phyloP scores from a whole-genome alignment of 2,888 invertebrate species.

The Drosophila macrospina region DNA sequence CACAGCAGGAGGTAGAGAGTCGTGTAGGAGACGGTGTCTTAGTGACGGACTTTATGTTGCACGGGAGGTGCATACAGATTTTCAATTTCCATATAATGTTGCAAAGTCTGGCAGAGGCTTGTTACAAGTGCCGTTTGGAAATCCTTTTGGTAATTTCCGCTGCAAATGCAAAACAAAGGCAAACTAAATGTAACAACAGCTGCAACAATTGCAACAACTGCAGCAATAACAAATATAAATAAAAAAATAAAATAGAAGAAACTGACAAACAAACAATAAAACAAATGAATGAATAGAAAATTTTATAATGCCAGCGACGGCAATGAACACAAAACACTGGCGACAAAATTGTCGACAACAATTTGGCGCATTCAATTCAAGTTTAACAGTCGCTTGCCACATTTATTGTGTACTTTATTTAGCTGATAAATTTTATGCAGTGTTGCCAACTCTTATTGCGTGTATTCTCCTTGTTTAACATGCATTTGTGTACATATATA shows the following conservation, averaged over 20 bases:
- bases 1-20: background rate
- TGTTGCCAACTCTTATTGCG: no score
- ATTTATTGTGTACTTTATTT: no score
- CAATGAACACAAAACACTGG: slow-evolving; percentile 24
- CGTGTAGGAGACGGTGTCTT: no score
- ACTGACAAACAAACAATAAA: slow-evolving; percentile 50
- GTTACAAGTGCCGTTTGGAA: slow-evolving; percentile 29
- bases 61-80: slow-evolving; percentile 50
- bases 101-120: slow-evolving; percentile 21
- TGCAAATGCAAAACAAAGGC: slow-evolving; percentile 55
- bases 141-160: slow-evolving; percentile 65
- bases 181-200: slow-evolving; percentile 36
- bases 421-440: no score
- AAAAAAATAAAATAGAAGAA: no score
- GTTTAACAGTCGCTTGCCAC: no score
- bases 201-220: slow-evolving; percentile 23
- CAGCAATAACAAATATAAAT: slow-evolving; percentile 29
- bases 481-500: no score
- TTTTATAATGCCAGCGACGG: slow-evolving; percentile 14
- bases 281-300: slow-evolving; percentile 48
- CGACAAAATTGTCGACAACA: slow-evolving; percentile 47
- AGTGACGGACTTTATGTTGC: slow-evolving; percentile 1
- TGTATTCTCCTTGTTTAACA: no score
- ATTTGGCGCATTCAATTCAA: no score
- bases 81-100: slow-evolving; percentile 61